These are phyloP conservation scores for Patella ulyssiponensis DNA, from an alignment of 2,888 invertebrate genomes.

Conservation along the genomic window DNA sequence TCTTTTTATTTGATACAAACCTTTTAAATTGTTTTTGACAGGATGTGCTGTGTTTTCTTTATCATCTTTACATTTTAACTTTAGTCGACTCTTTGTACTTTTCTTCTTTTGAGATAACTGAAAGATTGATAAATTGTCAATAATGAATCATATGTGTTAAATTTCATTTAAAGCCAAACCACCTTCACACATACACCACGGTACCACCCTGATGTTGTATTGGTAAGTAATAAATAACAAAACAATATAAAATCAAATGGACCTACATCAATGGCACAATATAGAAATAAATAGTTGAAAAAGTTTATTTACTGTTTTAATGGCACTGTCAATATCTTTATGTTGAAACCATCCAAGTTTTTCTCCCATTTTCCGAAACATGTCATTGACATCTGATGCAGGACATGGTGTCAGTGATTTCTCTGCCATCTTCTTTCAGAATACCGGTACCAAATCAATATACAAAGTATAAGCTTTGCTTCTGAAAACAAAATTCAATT, in stretches of 20 bases:
- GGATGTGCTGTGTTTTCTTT: slow-evolving; percentile 15
- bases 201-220: no score
- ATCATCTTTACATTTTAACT: neutral
- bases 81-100: slow-evolving; percentile 33
- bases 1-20: no score
- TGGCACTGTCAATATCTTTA: slow-evolving; percentile 42
- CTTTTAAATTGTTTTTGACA: no score
- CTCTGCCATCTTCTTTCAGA: slow-evolving; percentile 13
- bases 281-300: no score
- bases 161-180: no score
- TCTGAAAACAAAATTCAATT: no score
- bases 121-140: slow-evolving; percentile 8
- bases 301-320: slow-evolving; percentile 33
- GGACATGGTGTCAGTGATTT: neutral
- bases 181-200: no score
- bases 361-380: slow-evolving; percentile 52
- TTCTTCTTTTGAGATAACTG: slow-evolving; percentile 49
- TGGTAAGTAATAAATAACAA: no score
- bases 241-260: no score
- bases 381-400: slow-evolving; percentile 40
- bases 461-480: neutral
- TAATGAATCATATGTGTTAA: neutral
- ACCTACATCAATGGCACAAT: no score
- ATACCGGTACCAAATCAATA: slow-evolving; percentile 10
- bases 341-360: slow-evolving; percentile 56